A percentile compares a stretch with the other conserved stretches of the same genome.
Conservation (phyloP, 2,888 invertebrate genomes). For the Metacarcinus magister region DNA sequence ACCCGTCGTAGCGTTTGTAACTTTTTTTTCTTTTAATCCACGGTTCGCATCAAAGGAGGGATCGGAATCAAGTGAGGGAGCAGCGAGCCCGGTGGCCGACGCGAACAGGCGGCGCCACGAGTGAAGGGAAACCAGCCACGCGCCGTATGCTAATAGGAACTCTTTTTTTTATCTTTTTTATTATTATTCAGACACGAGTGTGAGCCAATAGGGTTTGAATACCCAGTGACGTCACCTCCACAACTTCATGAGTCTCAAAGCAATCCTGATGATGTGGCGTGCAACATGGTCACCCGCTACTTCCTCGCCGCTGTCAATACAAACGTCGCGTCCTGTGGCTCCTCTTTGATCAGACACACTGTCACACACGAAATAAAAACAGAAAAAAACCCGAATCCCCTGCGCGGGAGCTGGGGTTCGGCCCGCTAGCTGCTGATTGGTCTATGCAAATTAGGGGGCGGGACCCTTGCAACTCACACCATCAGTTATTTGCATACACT, state of each 20-base stretch:
- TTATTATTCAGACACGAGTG: not conserved
- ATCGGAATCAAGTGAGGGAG: not conserved
- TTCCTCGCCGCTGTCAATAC: not conserved
- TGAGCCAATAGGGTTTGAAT: constrained; percentile 56
- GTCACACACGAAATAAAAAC: not conserved
- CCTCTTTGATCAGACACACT: not conserved
- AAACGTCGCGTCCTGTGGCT: not conserved
- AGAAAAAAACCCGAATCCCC: not conserved
- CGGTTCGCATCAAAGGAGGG: not conserved
- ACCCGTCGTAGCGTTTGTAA: constrained; percentile 37
- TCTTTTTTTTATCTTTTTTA: constrained; percentile 28
- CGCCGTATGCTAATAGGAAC: constrained; percentile 63
- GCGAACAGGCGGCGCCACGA: not conserved
- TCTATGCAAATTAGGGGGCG: constrained; percentile 74
- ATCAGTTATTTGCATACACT: constrained; percentile 71
- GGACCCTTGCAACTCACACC: constrained; percentile 72
- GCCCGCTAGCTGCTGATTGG: constrained; percentile 63
- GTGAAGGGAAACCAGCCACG: constrained; percentile 36
- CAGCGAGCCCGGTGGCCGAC: not conserved
- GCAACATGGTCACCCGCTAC: not conserved
- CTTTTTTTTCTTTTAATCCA: constrained; percentile 16
- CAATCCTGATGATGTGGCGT: not conserved
- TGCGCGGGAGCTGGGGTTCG: not conserved
- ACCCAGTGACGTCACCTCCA: not conserved
- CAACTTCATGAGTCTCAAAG: not conserved